A percentile compares a stretch with the other conserved stretches of the same genome.
These are phyloP conservation scores for Sebastes wilsoni DNA, from an alignment of 2,797 vertebrate genomes.

Conservation along the genomic window DNA sequence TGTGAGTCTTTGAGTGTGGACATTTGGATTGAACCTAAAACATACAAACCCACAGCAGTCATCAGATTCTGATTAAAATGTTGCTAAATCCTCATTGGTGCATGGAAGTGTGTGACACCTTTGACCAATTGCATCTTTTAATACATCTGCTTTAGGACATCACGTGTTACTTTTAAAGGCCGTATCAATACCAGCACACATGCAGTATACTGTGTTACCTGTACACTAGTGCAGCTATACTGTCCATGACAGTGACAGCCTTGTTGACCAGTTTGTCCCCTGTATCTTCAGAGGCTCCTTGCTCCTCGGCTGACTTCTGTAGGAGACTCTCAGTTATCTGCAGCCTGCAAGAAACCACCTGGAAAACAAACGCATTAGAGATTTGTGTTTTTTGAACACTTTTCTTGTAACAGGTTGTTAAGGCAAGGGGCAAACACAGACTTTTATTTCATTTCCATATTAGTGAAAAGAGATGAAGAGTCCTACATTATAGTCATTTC, in stretches of 20 bases:
- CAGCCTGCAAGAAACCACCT: conserved; percentile 72
- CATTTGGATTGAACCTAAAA: too few species aligned
- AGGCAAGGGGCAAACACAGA: not conserved
- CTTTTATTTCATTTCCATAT: not conserved
- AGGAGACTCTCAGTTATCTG: conserved; percentile 71
- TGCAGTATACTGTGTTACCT: conserved; percentile 49
- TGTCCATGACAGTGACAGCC: conserved; percentile 68
- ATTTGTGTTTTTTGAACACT: not conserved
- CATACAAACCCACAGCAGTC: too few species aligned
- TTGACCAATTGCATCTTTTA: not conserved
- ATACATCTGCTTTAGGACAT: not conserved
- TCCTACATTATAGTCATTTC: not conserved
- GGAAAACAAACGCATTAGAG: not conserved
- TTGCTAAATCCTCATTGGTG: not conserved
- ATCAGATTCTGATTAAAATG: not conserved
- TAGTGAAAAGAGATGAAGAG: not conserved
- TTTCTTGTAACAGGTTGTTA: not conserved
- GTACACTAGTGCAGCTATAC: conserved; percentile 66
- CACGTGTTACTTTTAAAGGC: not conserved
- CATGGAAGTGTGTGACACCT: not conserved
- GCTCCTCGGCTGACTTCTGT: conserved; percentile 62
- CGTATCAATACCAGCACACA: not conserved
- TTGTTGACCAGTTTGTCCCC: conserved; percentile 72
- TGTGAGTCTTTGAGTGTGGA: too few species aligned
- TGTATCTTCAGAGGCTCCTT: conserved; percentile 47